Evolutionary conservation across 2,888 invertebrate species (phyloP), one percentile per base, ranked within the genome.

Genomic region (Eurytoma californica): DNA sequence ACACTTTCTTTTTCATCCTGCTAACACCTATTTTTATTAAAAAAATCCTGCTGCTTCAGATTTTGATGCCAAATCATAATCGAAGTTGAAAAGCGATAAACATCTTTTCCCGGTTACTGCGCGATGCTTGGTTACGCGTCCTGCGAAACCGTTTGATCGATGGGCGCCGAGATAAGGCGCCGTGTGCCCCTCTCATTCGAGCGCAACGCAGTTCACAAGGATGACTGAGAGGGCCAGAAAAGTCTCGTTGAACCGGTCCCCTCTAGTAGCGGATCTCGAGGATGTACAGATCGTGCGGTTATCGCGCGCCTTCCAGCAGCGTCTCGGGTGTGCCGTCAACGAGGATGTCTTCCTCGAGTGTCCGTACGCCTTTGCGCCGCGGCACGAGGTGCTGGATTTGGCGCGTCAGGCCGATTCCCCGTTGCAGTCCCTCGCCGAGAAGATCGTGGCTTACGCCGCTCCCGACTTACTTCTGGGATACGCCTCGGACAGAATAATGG

Each of bases 381-480:
- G 85, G 13, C 82, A 85, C 16, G 67, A 55, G 3, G 82, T 87
- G 16, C 66, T 60, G 7, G 83, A 74, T 5, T 16, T 84, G 4
- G 79, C 84, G 3, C 82, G 81, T 49, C 63, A 51, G 5, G 12
- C 82, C 1, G 82, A 77, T 18, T 87, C 89, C 4, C 74, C 83
- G 3, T 49, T 90, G 16, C 81, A 85, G 0, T 20, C 66, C 14
- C 79, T 83, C 57, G 76, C 39, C 12, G 85, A 85, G 3, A 77
- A 70, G 16, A 84, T 89, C 16, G 68, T 80, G 4, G 74, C 77
- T 3, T 87, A 85, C 68, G 63, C 82, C 16, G 66, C 70, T 9
- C 74, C 83, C 1, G 67, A 82, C 28, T 86, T 93, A 4, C 88
- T 95, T 0, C 85, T 95, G 72, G 95, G 95, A 0, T 95, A 94